These are phyloP conservation scores for Protobothrops mucrosquamatus DNA, from an alignment of 2,113 vertebrate genomes.

Conservation along the genomic window DNA sequence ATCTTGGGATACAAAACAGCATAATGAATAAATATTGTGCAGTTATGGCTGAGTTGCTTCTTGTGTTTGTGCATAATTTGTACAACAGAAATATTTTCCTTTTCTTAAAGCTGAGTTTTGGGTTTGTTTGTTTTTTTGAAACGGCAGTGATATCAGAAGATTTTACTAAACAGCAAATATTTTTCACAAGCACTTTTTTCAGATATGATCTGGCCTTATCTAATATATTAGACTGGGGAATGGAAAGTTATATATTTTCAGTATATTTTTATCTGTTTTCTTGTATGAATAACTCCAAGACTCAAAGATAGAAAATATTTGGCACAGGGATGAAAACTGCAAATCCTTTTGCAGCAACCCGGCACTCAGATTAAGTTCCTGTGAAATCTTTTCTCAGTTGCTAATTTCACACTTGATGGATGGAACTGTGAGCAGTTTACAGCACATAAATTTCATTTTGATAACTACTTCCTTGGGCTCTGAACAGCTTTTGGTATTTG, in stretches of 20 bases:
- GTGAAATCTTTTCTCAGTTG: slow-evolving; percentile 59
- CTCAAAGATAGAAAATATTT: slow-evolving; percentile 56
- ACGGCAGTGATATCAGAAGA: neutral
- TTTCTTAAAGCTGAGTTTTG: neutral
- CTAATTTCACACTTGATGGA: slow-evolving; percentile 55
- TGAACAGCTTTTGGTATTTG: slow-evolving; percentile 23
- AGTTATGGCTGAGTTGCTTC: neutral
- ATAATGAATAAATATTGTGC: neutral
- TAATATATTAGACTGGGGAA: neutral
- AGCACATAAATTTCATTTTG: slow-evolving; percentile 50
- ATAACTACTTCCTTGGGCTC: slow-evolving; percentile 45
- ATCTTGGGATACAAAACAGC: neutral
- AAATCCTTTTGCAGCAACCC: slow-evolving; percentile 36
- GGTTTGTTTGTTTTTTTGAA: neutral
- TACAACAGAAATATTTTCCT: neutral
- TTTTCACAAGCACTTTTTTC: slow-evolving; percentile 1
- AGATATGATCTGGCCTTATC: neutral
- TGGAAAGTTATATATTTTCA: slow-evolving; percentile 25
- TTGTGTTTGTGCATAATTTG: neutral
- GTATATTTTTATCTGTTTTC: slow-evolving; percentile 44
- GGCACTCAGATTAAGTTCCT: slow-evolving; percentile 43
- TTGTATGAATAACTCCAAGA: slow-evolving; percentile 46
- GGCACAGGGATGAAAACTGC: slow-evolving; percentile 38
- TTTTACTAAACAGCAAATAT: slow-evolving; percentile 17
- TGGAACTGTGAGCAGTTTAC: slow-evolving; percentile 41